These are phyloP conservation scores for Alethe diademata DNA, from an alignment of 2,113 vertebrate species.

Conservation along the genomic window DNA sequence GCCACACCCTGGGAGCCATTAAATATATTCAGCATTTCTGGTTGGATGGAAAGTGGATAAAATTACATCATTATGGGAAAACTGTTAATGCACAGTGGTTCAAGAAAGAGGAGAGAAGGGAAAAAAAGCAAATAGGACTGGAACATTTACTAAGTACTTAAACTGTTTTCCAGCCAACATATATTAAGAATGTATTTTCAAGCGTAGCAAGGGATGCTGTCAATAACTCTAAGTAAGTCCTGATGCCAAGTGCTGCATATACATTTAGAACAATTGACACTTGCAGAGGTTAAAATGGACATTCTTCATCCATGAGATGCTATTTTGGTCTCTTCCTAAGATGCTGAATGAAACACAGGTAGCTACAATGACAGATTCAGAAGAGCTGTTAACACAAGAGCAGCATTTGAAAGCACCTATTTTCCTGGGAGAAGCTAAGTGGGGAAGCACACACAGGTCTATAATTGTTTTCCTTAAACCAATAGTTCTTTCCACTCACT, in stretches of 20 bases:
- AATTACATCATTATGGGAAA: not conserved
- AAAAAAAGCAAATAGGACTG: not conserved
- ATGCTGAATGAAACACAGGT: not conserved
- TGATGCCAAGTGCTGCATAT: not conserved
- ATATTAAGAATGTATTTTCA: not conserved
- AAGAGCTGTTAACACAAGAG: slow-evolving; percentile 35
- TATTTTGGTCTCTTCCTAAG: not conserved
- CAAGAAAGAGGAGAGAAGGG: not conserved
- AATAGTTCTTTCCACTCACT: not conserved
- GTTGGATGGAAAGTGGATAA: not conserved
- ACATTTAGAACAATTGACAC: slow-evolving; percentile 46
- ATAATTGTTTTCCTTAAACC: slow-evolving; percentile 27
- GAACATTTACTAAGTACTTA: not conserved
- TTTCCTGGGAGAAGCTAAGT: not conserved
- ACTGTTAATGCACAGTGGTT: not conserved
- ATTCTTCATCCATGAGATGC: slow-evolving; percentile 38
- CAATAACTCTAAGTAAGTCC: not conserved
- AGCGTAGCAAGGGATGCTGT: not conserved
- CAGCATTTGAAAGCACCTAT: slow-evolving; percentile 21
- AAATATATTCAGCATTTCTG: not conserved
- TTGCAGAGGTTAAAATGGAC: slow-evolving; percentile 27
- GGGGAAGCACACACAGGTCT: not conserved
- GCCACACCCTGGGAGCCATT: not conserved
- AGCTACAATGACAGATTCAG: not conserved
- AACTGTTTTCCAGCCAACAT: not conserved